A percentile compares a stretch with the other conserved stretches of the same genome.
Conservation (phyloP, 2,888 invertebrate genomes). For the Trissolcus japonicus region DNA sequence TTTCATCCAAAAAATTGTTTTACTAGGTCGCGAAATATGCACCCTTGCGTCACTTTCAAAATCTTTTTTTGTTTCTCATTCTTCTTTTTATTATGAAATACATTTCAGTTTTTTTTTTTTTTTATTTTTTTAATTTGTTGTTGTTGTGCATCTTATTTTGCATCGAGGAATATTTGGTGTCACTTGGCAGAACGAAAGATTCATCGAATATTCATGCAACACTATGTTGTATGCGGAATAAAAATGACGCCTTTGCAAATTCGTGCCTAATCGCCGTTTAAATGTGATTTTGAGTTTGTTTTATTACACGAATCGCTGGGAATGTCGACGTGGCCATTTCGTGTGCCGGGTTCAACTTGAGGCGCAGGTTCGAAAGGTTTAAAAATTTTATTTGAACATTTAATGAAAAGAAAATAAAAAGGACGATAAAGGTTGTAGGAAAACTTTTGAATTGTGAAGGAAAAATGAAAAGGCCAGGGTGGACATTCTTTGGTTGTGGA, state of each 20-base stretch:
- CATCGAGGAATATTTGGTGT: constrained; percentile 23
- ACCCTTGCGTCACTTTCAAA: not conserved
- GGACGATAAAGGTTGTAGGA: not conserved
- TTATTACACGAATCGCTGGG: not conserved
- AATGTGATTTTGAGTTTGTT: constrained; percentile 17
- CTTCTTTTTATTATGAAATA: no score
- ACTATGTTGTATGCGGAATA: constrained; percentile 20
- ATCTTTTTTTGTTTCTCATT: no score
- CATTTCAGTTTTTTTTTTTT: no score
- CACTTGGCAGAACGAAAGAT: constrained; percentile 19
- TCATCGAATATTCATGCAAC: constrained; percentile 37
- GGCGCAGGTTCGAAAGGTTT: no score
- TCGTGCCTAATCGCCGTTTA: constrained; percentile 8
- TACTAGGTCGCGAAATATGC: constrained; percentile 8
- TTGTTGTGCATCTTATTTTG: no score
- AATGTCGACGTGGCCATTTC: not conserved
- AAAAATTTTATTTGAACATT: not conserved
- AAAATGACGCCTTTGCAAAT: constrained; percentile 32
- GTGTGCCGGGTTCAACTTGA: no score
- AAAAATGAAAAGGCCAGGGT: not conserved
- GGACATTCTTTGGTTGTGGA: constrained; percentile 28
- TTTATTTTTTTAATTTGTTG: no score
- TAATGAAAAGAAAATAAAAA: not conserved
- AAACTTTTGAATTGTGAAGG: not conserved
- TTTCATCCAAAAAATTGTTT: no score